Evolutionary conservation across 2,113 vertebrate genomes (phyloP), one percentile per base, ranked within the genome.

Genomic region (Chionis minor): DNA sequence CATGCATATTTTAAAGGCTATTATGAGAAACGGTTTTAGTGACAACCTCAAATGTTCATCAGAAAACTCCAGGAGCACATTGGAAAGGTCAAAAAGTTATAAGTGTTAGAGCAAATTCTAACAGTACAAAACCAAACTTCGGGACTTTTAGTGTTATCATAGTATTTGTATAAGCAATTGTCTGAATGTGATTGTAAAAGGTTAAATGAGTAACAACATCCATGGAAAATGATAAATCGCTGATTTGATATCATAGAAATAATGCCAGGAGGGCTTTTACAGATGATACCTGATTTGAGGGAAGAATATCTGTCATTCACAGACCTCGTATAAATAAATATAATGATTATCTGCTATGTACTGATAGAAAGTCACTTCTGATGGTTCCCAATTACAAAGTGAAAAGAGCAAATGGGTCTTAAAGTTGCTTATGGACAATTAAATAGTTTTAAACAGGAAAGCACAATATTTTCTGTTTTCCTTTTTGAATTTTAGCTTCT

Each of bases 401-500:
- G 8, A 56, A 86, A 93, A 81, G 61, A 96, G 28, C 35, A 92
- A 61, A 72, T 18, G n/a, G 15, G 26, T 35, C 58, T 94, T 88
- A 92, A 95, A 80, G 63, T 23, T 85, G 70, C 55, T 67, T 88
- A 86, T 4, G 6, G 85, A 83, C 47, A 55, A 52, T 30, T 40
- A 44, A 71, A 44, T 56, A 33, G 18, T 84, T 92, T 86, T 91
- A 84, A 85, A 90, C 10, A 32, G 24, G 33, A 82, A 77, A 14
- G 16, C 45, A 59, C 18, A 40, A 15, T 66, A 52, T 79, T 73
- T 54, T 87, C 56, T 94, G 27, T 8, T 93, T 54, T 42, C 5
- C 21, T 56, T 96, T 96, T 82, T 87, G 18, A 12, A 90, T 95
- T 97, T 66, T 95, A 99, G 98, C 94, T 99, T 96, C 96, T 99